These are phyloP conservation scores for Drosophila diplacantha DNA, from an alignment of 2,888 invertebrate species.

Conservation along the genomic window DNA sequence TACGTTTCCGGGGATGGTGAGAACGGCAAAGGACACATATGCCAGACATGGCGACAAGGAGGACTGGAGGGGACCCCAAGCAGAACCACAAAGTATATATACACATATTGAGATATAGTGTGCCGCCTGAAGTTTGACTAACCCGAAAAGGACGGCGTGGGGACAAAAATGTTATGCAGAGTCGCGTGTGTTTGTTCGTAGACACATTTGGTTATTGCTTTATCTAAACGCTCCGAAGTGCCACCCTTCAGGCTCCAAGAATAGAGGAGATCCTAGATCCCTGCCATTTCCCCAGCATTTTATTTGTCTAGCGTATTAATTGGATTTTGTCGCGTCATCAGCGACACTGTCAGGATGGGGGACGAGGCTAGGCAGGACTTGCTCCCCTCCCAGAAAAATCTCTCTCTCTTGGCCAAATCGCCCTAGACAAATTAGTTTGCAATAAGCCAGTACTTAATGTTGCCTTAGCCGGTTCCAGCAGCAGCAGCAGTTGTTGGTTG, in stretches of 20 bases:
- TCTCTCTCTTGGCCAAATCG: conserved; percentile 18
- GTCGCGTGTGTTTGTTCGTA: conserved; percentile 50
- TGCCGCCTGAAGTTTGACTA: conserved; percentile 36
- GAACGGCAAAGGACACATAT: conserved; percentile 43
- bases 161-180: conserved; percentile 55
- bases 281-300: conserved; percentile 39
- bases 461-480: conserved; percentile 9
- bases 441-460: conserved; percentile 46
- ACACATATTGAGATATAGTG: conserved; percentile 49
- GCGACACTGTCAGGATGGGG: conserved; percentile 17
- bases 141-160: conserved; percentile 16
- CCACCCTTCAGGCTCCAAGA: conserved; percentile 3
- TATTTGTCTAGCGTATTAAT: conserved; percentile 73
- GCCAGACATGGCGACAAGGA: conserved; percentile 54
- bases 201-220: conserved; percentile 66
- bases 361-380: background rate
- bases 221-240: conserved; percentile 60
- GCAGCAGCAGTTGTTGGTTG: conserved; percentile 3
- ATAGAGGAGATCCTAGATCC: background rate
- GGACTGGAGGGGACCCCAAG: conserved; percentile 6
- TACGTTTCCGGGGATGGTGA: conserved; percentile 12
- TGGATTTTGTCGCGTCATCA: conserved; percentile 73
- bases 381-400: conserved; percentile 36
- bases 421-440: conserved; percentile 68
- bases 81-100: conserved; percentile 32